Evolutionary conservation across 2,797 vertebrate species (phyloP).

Genomic region (Kryptolebias ocellatus): DNA sequence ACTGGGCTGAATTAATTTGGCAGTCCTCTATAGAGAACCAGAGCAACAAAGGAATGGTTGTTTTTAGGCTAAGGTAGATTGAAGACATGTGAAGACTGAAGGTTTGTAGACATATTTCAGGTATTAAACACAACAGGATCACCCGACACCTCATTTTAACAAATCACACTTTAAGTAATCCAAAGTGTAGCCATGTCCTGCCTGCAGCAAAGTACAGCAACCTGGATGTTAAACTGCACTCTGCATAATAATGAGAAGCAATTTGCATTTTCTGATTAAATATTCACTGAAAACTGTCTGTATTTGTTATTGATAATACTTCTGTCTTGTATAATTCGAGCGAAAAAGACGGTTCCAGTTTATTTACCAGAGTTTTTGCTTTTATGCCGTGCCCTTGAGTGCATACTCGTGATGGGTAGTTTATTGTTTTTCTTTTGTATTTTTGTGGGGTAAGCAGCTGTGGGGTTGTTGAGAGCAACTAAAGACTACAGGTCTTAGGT

Average conservation of each 20-base stretch:
- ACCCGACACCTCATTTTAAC: slow-evolving; percentile 13
- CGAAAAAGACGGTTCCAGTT: slow-evolving; percentile 4
- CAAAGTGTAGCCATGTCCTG: slow-evolving; percentile 31
- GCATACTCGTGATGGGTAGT: slow-evolving; percentile 10
- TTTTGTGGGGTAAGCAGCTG: slow-evolving; percentile 31
- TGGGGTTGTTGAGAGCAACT: slow-evolving; percentile 7
- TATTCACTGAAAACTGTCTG: slow-evolving; percentile 13
- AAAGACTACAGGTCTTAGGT: slow-evolving; percentile 24
- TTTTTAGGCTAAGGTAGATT: slow-evolving; percentile 36
- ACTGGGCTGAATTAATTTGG: slow-evolving; percentile 80
- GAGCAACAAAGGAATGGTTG: slow-evolving; percentile 38
- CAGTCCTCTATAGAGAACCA: slow-evolving; percentile 61
- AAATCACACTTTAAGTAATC: slow-evolving; percentile 42
- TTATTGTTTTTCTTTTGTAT: slow-evolving; percentile 20
- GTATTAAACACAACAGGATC: slow-evolving; percentile 10
- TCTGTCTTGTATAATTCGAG: slow-evolving; percentile 19
- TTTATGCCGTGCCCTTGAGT: slow-evolving; percentile 7
- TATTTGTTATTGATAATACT: slow-evolving; percentile 42
- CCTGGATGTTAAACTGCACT: slow-evolving; percentile 32
- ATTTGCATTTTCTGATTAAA: slow-evolving; percentile 55
- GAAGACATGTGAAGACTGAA: slow-evolving; percentile 28
- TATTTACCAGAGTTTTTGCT: slow-evolving; percentile 7
- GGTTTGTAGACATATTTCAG: slow-evolving; percentile 21
- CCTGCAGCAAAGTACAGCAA: slow-evolving; percentile 38
- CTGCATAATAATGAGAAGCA: slow-evolving; percentile 43